Conservation (phyloP, 2,888 invertebrate genomes). For the Pimpla rufipes region DNA sequence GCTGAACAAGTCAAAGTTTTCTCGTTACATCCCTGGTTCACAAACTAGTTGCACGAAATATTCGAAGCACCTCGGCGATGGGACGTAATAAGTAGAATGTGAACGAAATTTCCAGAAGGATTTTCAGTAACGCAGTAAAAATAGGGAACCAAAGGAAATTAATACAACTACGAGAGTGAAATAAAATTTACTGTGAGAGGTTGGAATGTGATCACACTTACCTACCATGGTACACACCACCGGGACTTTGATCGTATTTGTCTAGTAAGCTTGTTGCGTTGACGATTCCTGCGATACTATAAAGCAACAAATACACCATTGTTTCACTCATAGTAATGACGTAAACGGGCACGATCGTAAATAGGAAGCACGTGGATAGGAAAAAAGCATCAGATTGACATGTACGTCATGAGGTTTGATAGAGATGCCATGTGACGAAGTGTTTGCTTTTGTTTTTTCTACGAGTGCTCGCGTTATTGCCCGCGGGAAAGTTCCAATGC, state of each 20-base stretch:
- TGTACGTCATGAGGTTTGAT: conserved; percentile 6
- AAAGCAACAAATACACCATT: conserved; percentile 71
- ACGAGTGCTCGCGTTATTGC: not conserved
- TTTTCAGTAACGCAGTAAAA: not conserved
- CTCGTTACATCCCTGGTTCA: conserved; percentile 40
- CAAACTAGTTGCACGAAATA: conserved; percentile 11
- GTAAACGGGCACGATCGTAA: conserved; percentile 36
- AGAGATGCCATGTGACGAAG: not conserved
- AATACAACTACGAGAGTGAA: not conserved
- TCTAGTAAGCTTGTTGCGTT: conserved; percentile 68
- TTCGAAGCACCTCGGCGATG: not conserved
- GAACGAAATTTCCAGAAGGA: not conserved
- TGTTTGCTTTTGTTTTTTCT: conserved; percentile 29
- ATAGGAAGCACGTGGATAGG: not conserved
- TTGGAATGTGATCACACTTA: conserved; percentile 67
- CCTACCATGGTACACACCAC: conserved; percentile 79
- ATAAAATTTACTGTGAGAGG: conserved; percentile 7
- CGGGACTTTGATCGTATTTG: conserved; percentile 68
- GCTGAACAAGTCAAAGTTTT: conserved; percentile 44
- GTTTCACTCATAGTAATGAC: conserved; percentile 72
- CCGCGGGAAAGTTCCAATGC: not conserved
- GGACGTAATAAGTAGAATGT: not conserved
- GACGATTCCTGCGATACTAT: conserved; percentile 59
- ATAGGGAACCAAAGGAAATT: not conserved
- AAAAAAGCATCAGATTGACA: conserved; percentile 36